A percentile compares a stretch with the other conserved stretches of the same genome.
Conservation (phyloP, 1,140 invertebrate species). For the Galendromus occidentalis region DNA sequence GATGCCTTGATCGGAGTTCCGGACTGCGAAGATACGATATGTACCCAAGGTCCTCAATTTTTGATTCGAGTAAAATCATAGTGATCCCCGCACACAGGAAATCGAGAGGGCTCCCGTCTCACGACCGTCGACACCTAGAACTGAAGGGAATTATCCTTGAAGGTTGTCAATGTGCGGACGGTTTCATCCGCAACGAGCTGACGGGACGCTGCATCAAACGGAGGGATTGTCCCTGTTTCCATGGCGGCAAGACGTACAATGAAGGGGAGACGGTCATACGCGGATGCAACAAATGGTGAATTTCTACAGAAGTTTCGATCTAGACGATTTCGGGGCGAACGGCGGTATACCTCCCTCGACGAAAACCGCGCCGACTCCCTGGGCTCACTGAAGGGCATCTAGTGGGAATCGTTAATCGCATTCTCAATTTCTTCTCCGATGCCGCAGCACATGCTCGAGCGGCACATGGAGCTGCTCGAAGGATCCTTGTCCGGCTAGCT, state of each 20-base stretch:
- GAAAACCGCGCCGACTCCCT: too few species aligned
- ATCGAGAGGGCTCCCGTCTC: too few species aligned
- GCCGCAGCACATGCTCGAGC: conserved; percentile 31
- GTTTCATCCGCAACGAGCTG: conserved; percentile 46
- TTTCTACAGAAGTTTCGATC: too few species aligned
- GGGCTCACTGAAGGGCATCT: too few species aligned
- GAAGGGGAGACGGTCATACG: conserved; percentile 51
- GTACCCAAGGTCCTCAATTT: neutral
- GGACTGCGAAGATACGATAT: too few species aligned
- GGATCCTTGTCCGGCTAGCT: conserved; percentile 36
- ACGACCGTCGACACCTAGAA: neutral
- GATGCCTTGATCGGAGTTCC: conserved; percentile 40
- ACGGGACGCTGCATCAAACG: conserved; percentile 45
- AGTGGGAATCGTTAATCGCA: neutral
- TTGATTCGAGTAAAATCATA: neutral
- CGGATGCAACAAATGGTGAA: conserved; percentile 63
- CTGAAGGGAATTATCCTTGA: neutral
- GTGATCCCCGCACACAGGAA: too few species aligned
- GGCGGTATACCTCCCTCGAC: too few species aligned
- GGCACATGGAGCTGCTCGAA: conserved; percentile 28
- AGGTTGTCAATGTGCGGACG: conserved; percentile 37
- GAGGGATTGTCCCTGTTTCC: conserved; percentile 59
- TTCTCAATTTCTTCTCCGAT: conserved; percentile 18
- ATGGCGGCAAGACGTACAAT: conserved; percentile 55
- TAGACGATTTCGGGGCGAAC: too few species aligned